Evolutionary conservation across 53 echinoderm and acorn worm genomes (phyloP).

Genomic region (Patiria pectinifera): DNA sequence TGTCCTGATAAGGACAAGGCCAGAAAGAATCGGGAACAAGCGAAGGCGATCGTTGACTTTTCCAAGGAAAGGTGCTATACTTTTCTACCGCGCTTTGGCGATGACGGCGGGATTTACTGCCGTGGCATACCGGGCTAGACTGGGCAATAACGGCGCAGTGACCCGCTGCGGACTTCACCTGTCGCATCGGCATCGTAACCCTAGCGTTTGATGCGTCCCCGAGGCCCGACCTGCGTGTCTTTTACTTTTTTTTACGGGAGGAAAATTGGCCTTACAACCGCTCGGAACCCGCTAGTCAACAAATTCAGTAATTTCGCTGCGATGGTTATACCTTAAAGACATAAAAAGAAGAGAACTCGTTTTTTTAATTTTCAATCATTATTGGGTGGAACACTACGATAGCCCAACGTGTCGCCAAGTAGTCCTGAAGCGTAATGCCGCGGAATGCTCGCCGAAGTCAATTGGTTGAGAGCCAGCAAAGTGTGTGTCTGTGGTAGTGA

Average conservation of each 20-base stretch:
- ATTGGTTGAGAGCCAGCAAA: neutral
- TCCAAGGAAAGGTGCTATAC: neutral
- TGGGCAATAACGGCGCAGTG: conserved; percentile 27
- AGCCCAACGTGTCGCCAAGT: conserved; percentile 23
- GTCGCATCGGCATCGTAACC: conserved; percentile 38
- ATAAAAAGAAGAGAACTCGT: neutral
- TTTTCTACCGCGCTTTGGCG: neutral
- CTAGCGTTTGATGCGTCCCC: conserved; percentile 52
- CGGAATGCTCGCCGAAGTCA: conserved; percentile 14
- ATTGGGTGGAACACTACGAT: neutral
- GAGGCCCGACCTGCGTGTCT: neutral
- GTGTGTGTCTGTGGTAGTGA: neutral
- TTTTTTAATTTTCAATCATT: neutral
- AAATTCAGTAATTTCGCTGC: conserved; percentile 21
- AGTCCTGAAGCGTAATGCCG: conserved; percentile 27
- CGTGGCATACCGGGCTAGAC: conserved; percentile 38
- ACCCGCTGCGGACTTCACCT: conserved; percentile 23
- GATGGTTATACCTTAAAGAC: neutral
- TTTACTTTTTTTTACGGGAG: neutral
- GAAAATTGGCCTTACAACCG: neutral
- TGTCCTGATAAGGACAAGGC: conserved; percentile 39
- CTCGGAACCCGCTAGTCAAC: neutral
- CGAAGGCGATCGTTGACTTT: neutral
- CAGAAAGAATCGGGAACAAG: neutral
- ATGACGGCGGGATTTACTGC: conserved; percentile 44